A percentile compares a stretch with the other conserved stretches of the same genome.
Conservation (phyloP, 2,888 invertebrate species). For the Euproctis similis region DNA sequence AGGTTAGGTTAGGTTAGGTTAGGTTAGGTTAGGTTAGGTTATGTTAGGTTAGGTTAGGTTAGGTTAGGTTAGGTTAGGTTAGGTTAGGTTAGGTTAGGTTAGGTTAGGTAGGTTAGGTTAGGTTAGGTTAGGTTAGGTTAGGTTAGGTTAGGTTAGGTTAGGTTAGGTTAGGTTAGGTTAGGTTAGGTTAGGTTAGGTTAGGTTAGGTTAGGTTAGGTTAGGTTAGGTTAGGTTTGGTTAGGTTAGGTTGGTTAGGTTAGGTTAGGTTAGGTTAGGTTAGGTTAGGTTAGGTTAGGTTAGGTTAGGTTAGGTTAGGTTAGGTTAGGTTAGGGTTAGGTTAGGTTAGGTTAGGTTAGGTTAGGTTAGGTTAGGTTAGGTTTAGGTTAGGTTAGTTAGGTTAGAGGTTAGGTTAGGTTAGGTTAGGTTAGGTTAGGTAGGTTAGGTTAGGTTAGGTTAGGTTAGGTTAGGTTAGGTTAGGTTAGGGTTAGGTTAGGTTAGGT, state of each 20-base stretch:
- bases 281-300: constrained; percentile 5
- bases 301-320: constrained; percentile 4
- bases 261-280: constrained; percentile 5
- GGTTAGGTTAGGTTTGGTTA: background rate
- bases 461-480: constrained; percentile 7
- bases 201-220: constrained; percentile 7
- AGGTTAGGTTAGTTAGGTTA: constrained; percentile 5
- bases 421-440: constrained; percentile 9
- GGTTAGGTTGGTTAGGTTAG: constrained; percentile 2
- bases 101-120: constrained; percentile 6
- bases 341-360: constrained; percentile 5
- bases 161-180: constrained; percentile 5
- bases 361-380: constrained; percentile 2
- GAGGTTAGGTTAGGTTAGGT: constrained; percentile 4
- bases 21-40: constrained; percentile 14
- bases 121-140: constrained; percentile 10
- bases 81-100: constrained; percentile 13
- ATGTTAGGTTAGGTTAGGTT: constrained; percentile 8
- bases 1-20: constrained; percentile 14
- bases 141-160: constrained; percentile 16
- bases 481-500: constrained; percentile 5
- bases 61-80: constrained; percentile 11
- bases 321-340: constrained; percentile 3
- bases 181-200: constrained; percentile 15
- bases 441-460: constrained; percentile 10